Conservation (phyloP, 1,140 invertebrate genomes). For the Theocolax elegans region DNA sequence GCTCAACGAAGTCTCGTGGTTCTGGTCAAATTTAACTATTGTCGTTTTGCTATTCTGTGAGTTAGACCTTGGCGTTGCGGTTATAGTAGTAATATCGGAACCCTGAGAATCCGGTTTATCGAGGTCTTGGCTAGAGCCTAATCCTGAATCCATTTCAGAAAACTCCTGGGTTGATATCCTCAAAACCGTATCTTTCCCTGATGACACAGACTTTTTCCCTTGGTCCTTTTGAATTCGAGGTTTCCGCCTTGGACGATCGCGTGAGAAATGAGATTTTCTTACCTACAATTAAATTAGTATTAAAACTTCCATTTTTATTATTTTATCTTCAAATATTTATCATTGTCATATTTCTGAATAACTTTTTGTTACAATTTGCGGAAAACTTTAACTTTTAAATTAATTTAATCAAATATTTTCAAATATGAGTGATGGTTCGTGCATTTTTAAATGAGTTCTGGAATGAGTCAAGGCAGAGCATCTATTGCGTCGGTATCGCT, state of each 20-base stretch:
- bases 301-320: not conserved
- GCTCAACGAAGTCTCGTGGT: not conserved
- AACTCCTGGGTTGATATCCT: slow-evolving; percentile 32
- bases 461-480: slow-evolving; percentile 1
- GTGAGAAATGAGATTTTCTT: slow-evolving; percentile 71
- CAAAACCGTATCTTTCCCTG: not conserved
- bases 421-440: too few relatives aligned
- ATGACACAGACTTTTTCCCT: not conserved
- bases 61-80: not conserved
- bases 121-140: slow-evolving; percentile 46
- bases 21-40: not conserved
- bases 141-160: slow-evolving; percentile 49
- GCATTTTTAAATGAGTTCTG: slow-evolving; percentile 17
- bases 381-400: too few relatives aligned
- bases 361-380: too few relatives aligned
- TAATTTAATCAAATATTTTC: not conserved
- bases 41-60: not conserved
- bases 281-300: slow-evolving; percentile 60
- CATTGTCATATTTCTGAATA: not conserved
- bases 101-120: not conserved
- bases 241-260: slow-evolving; percentile 70
- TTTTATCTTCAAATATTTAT: not conserved
- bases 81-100: not conserved
- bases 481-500: not conserved
- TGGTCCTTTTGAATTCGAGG: slow-evolving; percentile 29